Evolutionary conservation across 2,888 invertebrate species (phyloP).

Genomic region (Monoplex corrugatus): DNA sequence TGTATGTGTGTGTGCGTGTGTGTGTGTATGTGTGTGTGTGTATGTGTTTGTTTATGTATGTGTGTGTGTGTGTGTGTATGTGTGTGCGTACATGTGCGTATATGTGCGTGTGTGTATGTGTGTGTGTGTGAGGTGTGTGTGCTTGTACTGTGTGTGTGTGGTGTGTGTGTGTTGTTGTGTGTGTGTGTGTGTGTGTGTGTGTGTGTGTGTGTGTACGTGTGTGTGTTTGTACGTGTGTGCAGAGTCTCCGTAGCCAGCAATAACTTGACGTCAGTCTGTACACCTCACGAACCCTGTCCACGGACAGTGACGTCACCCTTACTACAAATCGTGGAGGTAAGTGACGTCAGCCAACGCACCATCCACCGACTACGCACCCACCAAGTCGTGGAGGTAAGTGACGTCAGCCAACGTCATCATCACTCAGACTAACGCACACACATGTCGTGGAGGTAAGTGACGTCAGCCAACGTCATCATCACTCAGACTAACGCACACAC

Average conservation of each 20-base stretch:
- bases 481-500: too few species aligned
- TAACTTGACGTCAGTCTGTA: background rate
- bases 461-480: too few species aligned
- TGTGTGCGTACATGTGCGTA: background rate
- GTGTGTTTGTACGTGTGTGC: too few species aligned
- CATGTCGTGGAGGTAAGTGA: too few species aligned
- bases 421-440: too few species aligned
- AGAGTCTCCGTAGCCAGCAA: background rate
- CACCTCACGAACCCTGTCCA: background rate
- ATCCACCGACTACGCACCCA: too few species aligned
- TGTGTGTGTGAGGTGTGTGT: background rate
- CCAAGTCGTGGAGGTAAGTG: too few species aligned
- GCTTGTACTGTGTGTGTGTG: background rate
- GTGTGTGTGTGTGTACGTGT: slow-evolving; percentile 12
- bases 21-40: background rate
- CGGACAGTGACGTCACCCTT: slow-evolving; percentile 15
- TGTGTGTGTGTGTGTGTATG: background rate
- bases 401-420: too few species aligned
- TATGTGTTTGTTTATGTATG: background rate
- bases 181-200: slow-evolving; percentile 21
- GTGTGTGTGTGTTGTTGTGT: background rate
- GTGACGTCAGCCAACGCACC: too few species aligned
- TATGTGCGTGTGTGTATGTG: background rate
- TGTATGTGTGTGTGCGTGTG: background rate
- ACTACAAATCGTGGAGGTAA: slow-evolving; percentile 15